Percentiles rank a stretch among this genome's conserved stretches.
phyloP scores from a whole-genome alignment of 2,113 vertebrate genomes.

The Epinephelus lanceolatus region DNA sequence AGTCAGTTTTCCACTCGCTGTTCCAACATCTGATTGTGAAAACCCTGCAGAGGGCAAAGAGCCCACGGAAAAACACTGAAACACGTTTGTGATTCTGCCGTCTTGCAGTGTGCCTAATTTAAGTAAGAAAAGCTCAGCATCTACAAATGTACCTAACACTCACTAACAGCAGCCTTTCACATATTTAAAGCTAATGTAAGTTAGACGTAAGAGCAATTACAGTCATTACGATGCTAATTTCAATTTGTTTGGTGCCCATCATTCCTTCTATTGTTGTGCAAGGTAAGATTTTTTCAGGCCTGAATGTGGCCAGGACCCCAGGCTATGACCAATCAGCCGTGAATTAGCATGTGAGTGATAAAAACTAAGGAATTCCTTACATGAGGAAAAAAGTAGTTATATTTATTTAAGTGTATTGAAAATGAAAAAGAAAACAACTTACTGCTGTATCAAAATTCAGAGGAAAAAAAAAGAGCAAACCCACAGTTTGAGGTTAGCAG shows the following conservation, averaged over 20 bases:
- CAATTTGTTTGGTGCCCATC: constrained; percentile 64
- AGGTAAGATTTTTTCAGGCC: constrained; percentile 50
- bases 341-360: constrained; percentile 69
- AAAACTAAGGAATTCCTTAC: constrained; percentile 9
- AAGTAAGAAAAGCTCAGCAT: constrained; percentile 60
- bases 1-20: constrained; percentile 39
- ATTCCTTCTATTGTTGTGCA: constrained; percentile 68
- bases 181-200: constrained; percentile 50
- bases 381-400: neutral
- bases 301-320: constrained; percentile 41
- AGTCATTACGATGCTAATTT: constrained; percentile 62
- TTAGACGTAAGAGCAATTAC: constrained; percentile 36
- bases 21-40: constrained; percentile 58
- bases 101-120: constrained; percentile 43
- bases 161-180: constrained; percentile 34
- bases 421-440: neutral
- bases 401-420: constrained; percentile 5
- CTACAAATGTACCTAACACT: constrained; percentile 50
- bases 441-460: neutral
- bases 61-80: constrained; percentile 24
- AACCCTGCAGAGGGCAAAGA: constrained; percentile 35
- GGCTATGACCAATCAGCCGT: constrained; percentile 35
- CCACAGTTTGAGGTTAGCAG: neutral
- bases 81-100: constrained; percentile 23
- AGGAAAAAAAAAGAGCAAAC: neutral